Conservation (phyloP, 2,888 invertebrate genomes). For the Boloria selene region DNA sequence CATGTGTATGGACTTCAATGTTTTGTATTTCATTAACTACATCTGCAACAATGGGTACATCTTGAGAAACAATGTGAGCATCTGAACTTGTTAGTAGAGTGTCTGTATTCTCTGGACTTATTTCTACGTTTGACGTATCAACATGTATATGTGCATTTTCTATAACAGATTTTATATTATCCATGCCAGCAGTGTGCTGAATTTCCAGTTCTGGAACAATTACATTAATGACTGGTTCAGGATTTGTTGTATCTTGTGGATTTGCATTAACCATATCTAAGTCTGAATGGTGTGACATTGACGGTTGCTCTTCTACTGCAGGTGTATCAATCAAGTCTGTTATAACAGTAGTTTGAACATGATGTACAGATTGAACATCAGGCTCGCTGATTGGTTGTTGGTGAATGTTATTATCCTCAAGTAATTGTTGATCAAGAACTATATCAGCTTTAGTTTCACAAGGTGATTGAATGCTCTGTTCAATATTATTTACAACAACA, state of each 20-base stretch:
- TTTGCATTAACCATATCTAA: constrained; percentile 3
- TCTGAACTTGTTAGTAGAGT: neutral
- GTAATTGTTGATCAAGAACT: constrained; percentile 23
- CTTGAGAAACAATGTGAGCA: constrained; percentile 24
- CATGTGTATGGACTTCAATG: neutral
- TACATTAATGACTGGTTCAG: constrained; percentile 16
- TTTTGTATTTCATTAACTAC: constrained; percentile 3
- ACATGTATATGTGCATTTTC: constrained; percentile 2
- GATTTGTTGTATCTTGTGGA: neutral
- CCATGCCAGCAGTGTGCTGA: neutral
- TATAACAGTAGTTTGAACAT: constrained; percentile 21
- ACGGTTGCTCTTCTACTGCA: constrained; percentile 11
- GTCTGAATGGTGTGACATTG: neutral
- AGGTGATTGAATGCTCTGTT: constrained; percentile 11
- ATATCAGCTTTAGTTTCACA: constrained; percentile 23
- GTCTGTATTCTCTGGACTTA: neutral
- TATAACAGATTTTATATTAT: constrained; percentile 7
- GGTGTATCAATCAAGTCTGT: constrained; percentile 17
- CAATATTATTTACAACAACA: constrained; percentile 24
- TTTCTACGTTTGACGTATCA: constrained; percentile 33
- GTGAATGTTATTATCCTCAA: constrained; percentile 12
- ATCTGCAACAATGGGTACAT: constrained; percentile 1
- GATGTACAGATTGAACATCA: constrained; percentile 21
- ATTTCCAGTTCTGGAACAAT: constrained; percentile 17
- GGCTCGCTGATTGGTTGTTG: constrained; percentile 21